These are phyloP conservation scores for Oscarella lobularis DNA, from an alignment of 37 sponge, comb jelly and placozoan species.

Conservation along the genomic window DNA sequence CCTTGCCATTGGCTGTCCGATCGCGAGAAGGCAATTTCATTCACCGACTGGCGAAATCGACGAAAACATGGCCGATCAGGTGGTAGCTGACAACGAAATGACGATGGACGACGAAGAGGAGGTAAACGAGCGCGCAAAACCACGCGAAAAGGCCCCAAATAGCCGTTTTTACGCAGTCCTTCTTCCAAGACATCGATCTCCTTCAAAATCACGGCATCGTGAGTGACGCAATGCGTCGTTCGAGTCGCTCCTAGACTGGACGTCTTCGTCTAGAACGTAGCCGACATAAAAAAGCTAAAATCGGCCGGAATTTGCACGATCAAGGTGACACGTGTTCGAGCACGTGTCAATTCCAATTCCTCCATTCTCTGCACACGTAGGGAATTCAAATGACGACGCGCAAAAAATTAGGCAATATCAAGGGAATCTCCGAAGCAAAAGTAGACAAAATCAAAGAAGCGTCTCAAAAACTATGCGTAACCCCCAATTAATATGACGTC, in stretches of 20 bases:
- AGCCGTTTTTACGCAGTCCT: constrained; percentile 19
- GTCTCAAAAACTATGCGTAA: constrained; percentile 6
- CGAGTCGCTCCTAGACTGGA: neutral
- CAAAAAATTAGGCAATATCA: constrained; percentile 76
- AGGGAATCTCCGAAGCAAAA: constrained; percentile 96
- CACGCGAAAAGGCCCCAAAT: neutral
- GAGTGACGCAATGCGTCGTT: constrained; percentile 17
- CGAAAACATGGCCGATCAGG: no score
- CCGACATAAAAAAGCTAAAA: constrained; percentile 97
- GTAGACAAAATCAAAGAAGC: constrained; percentile 91
- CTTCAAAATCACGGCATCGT: constrained; percentile 93
- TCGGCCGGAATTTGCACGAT: constrained; percentile 92
- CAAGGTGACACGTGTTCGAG: constrained; percentile 30
- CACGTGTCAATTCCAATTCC: neutral
- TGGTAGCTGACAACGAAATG: constrained; percentile 27
- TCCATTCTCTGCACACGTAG: constrained; percentile 17
- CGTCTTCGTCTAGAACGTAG: constrained; percentile 48
- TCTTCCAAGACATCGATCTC: constrained; percentile 86
- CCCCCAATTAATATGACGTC: neutral
- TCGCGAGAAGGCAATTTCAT: no score
- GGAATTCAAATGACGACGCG: constrained; percentile 97
- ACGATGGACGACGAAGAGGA: constrained; percentile 26
- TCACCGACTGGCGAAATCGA: no score
- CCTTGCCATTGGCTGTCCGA: no score
- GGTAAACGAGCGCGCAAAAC: neutral